Base-by-base conservation (phyloP, 2,888 invertebrate species). In the Scaptodrosophila latifasciaeformis region DNA sequence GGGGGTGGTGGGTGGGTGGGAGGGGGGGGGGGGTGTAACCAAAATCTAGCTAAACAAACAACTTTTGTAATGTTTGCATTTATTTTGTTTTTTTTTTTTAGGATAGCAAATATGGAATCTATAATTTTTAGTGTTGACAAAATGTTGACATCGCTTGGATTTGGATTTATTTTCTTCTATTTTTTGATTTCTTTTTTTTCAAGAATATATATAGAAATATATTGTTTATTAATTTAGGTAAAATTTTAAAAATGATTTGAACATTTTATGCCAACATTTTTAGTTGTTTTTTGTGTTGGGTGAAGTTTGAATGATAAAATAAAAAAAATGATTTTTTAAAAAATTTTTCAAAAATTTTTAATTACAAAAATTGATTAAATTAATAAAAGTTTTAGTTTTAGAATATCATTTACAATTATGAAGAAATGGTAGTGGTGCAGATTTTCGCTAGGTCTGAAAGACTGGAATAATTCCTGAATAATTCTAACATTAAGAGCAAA, bases 71-170 rank as follows among this genome's bases (percentile, higher is more conserved):
- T 4, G 10, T 34, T 34, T 13, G 34, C n/a, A n/a, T n/a, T 17
- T 7, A 37, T 15, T 12, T 40, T 15, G 17, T 19, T 40, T 15
- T 21, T 31, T 21, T 47, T 21, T 37, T 37, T 37, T 17, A 15
- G 34, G 34, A 34, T 34, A 12, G 9, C 12, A 34, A 34, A n/a
- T 21, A 39, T 24, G 58, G 48, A 39, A 29, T 45, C 52, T 50
- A 52, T 70, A 27, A 9, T 62, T 37, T 61, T 60, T 70, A 67
- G 62, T 70, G 74, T 70, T 77, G 76, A 77, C 67, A 83, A 86
- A 86, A 85, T 86, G 85, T 86, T 86, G 86, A 86, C 86, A 85
- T 86, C 86, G 86, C 86, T 86, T 85, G 76, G 48, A 52, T 58
- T 53, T 54, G 27, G 30, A 39, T 19, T 54, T 12, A 40, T 30